Evolutionary conservation across 1,140 invertebrate genomes (phyloP).

Genomic region (Gryllus bimaculatus): DNA sequence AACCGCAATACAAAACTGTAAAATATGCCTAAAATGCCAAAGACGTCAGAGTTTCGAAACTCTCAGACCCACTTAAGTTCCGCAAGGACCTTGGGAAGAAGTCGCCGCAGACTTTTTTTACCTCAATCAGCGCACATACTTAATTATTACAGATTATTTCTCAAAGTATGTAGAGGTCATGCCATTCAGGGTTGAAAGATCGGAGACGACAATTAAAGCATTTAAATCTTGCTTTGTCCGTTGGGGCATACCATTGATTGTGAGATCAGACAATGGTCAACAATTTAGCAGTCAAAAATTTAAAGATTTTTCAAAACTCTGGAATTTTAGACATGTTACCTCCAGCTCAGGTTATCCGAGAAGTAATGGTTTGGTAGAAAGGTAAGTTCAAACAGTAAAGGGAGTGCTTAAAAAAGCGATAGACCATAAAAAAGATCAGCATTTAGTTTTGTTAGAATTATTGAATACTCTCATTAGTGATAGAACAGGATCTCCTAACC

Average conservation of each 20-base stretch:
- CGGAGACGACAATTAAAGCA: conserved; percentile 23
- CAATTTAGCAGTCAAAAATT: conserved; percentile 25
- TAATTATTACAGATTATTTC: conserved; percentile 25
- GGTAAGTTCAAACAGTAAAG: conserved; percentile 29
- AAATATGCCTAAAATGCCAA: conserved; percentile 20
- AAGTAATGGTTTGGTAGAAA: conserved; percentile 32
- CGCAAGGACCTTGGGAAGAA: conserved; percentile 24
- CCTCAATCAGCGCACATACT: conserved; percentile 15
- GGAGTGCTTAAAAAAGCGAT: conserved; percentile 28
- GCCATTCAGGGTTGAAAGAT: not conserved
- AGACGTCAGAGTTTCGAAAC: conserved; percentile 22
- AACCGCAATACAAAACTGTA: conserved; percentile 18
- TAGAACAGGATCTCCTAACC: conserved; percentile 18
- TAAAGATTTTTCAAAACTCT: conserved; percentile 30
- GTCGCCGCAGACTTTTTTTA: conserved; percentile 23
- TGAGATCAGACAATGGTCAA: conserved; percentile 22
- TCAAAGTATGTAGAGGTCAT: conserved; percentile 25
- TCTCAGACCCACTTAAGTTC: conserved; percentile 24
- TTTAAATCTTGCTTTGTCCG: conserved; percentile 20
- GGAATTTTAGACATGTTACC: conserved; percentile 31
- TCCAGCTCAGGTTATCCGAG: conserved; percentile 32
- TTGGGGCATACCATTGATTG: conserved; percentile 20
- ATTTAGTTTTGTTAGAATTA: conserved; percentile 22
- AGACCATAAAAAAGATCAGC: conserved; percentile 25
- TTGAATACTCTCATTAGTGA: conserved; percentile 20